Conservation (phyloP, 2,113 vertebrate genomes). For the Pygathrix nemaeus region DNA sequence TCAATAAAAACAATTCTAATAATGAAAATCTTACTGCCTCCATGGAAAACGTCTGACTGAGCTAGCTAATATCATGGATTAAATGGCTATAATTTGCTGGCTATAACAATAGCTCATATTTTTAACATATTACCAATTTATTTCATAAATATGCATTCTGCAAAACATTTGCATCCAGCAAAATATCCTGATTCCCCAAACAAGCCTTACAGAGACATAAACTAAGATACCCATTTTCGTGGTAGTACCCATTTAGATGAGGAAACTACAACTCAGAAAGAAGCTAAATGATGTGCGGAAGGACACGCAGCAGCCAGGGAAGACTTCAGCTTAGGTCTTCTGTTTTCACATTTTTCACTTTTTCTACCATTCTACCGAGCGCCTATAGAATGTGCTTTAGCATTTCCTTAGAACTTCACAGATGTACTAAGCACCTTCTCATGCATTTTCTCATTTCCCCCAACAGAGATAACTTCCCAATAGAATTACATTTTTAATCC, state of each 20-base stretch:
- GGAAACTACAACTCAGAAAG: neutral
- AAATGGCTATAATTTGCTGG: neutral
- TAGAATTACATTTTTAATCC: neutral
- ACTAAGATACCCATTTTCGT: neutral
- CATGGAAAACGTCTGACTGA: neutral
- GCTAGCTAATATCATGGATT: neutral
- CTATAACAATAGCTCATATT: neutral
- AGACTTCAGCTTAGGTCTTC: neutral
- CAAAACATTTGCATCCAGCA: neutral
- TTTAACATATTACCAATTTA: neutral
- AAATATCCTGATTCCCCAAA: neutral
- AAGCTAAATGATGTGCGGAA: neutral
- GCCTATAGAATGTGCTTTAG: neutral
- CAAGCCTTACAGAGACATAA: neutral
- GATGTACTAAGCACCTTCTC: neutral
- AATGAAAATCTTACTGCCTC: neutral
- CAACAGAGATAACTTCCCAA: slow-evolving; percentile 17
- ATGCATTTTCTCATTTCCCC: neutral
- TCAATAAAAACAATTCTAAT: neutral
- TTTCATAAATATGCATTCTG: neutral
- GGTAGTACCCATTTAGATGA: neutral
- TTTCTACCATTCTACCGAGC: neutral
- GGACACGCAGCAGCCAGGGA: neutral
- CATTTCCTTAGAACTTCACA: neutral
- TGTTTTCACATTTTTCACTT: neutral